Percentiles rank a stretch among this genome's conserved stretches.
These are phyloP conservation scores for Darevskia nairensis DNA, from an alignment of 2,797 vertebrate genomes.

Conservation along the genomic window DNA sequence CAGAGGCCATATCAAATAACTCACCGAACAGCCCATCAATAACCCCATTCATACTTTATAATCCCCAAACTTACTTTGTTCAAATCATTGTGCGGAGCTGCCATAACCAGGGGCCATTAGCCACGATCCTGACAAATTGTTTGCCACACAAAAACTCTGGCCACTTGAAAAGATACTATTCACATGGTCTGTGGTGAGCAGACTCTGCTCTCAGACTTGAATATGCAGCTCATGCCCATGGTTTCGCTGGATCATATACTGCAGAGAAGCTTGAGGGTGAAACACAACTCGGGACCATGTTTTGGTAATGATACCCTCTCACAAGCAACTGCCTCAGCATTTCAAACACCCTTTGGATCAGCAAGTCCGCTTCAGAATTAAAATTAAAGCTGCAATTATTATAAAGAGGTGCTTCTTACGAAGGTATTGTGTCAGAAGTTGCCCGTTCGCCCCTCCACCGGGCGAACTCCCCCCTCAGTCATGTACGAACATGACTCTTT, in stretches of 20 bases:
- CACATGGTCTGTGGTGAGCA: background rate
- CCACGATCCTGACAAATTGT: conserved; percentile 40
- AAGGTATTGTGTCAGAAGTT: background rate
- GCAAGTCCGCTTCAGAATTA: conserved; percentile 29
- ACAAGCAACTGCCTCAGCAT: conserved; percentile 19
- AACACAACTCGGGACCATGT: conserved; percentile 36
- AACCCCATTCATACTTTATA: conserved; percentile 35
- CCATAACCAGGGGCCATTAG: conserved; percentile 7
- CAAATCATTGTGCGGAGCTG: conserved; percentile 28
- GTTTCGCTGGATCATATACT: conserved; percentile 20
- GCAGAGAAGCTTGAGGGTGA: conserved; percentile 20
- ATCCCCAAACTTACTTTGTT: conserved; percentile 43
- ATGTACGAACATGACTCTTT: background rate
- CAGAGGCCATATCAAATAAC: conserved; percentile 39
- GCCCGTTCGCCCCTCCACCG: background rate
- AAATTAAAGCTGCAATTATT: conserved; percentile 30
- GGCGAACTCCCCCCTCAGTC: background rate
- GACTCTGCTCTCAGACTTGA: background rate
- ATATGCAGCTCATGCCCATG: conserved; percentile 19
- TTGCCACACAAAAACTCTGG: background rate
- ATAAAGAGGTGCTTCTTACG: background rate
- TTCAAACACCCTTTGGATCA: conserved; percentile 23
- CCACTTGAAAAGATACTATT: conserved; percentile 24
- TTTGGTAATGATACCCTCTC: conserved; percentile 42
- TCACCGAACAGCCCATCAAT: conserved; percentile 36